Percentiles rank a stretch among this genome's conserved stretches.
phyloP scores from a whole-genome alignment of 2,113 vertebrate genomes.

The Tragelaphus imberbis region DNA sequence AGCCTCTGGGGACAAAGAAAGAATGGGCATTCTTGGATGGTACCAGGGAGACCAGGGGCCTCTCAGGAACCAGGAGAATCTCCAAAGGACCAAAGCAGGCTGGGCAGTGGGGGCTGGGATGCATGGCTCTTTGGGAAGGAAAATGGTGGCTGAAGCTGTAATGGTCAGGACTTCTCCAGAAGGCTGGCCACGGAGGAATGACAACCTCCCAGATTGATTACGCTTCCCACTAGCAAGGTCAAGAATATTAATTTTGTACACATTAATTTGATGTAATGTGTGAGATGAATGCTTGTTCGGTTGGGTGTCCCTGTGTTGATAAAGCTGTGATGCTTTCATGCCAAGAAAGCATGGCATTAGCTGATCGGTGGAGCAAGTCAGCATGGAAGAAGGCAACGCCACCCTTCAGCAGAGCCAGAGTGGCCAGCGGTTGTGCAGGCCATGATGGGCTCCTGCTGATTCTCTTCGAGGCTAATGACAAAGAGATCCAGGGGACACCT shows the following conservation, averaged over 20 bases:
- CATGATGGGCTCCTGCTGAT: background rate
- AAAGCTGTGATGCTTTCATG: slow-evolving; percentile 57
- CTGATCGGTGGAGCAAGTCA: background rate
- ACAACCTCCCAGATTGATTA: slow-evolving; percentile 61
- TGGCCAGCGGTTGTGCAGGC: background rate
- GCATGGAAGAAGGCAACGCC: background rate
- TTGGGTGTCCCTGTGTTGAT: slow-evolving; percentile 63
- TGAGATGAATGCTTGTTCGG: slow-evolving; percentile 70
- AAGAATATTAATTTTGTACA: slow-evolving; percentile 78
- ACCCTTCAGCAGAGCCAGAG: background rate
- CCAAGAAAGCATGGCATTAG: background rate
- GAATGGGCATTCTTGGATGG: background rate
- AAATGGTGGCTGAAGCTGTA: slow-evolving; percentile 47
- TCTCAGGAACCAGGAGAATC: background rate
- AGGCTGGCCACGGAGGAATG: background rate
- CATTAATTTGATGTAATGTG: slow-evolving; percentile 77
- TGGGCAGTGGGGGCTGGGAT: background rate
- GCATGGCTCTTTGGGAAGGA: slow-evolving; percentile 13
- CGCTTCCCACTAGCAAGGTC: slow-evolving; percentile 76
- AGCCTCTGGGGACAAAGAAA: background rate
- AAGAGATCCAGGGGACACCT: background rate
- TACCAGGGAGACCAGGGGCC: background rate
- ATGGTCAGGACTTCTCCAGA: slow-evolving; percentile 57
- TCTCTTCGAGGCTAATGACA: background rate
- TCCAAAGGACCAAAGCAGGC: background rate